Evolutionary conservation across 1,140 invertebrate species (phyloP).

Genomic region (Heliconius eleuchia): DNA sequence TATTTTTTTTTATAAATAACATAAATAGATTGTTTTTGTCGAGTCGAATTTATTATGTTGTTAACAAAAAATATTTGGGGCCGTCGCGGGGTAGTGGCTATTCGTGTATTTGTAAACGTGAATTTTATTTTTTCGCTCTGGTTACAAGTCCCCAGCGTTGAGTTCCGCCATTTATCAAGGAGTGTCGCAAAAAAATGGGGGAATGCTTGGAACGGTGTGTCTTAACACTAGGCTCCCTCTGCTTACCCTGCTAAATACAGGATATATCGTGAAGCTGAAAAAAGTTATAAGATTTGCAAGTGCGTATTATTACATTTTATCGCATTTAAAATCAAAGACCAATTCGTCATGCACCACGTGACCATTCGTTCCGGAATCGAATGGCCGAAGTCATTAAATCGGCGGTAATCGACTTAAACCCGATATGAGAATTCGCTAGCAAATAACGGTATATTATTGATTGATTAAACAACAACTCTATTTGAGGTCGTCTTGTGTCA

Average conservation of each 20-base stretch:
- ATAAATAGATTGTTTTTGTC: too few relatives aligned
- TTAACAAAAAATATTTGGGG: too few relatives aligned
- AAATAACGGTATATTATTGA: slow-evolving; percentile 40
- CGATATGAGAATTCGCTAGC: slow-evolving; percentile 39
- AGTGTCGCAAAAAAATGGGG: too few relatives aligned
- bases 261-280: background rate
- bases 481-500: slow-evolving; percentile 36
- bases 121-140: too few relatives aligned
- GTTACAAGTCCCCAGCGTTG: too few relatives aligned
- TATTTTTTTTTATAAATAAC: too few relatives aligned
- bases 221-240: too few relatives aligned
- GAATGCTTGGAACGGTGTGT: too few relatives aligned
- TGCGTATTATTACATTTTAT: slow-evolving; percentile 7
- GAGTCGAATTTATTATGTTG: too few relatives aligned
- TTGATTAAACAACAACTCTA: slow-evolving; percentile 36
- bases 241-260: fast-evolving
- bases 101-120: too few relatives aligned
- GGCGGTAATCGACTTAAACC: slow-evolving; percentile 29
- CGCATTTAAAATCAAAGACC: slow-evolving; percentile 27
- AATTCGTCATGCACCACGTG: slow-evolving; percentile 37
- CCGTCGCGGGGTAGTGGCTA: too few relatives aligned
- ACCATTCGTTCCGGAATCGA: slow-evolving; percentile 41
- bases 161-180: too few relatives aligned
- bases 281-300: background rate
- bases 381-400: slow-evolving; percentile 37